Evolutionary conservation across 2,888 invertebrate genomes (phyloP), one percentile per base, ranked within the genome.

Genomic region (Pachymerium ferrugineum): DNA sequence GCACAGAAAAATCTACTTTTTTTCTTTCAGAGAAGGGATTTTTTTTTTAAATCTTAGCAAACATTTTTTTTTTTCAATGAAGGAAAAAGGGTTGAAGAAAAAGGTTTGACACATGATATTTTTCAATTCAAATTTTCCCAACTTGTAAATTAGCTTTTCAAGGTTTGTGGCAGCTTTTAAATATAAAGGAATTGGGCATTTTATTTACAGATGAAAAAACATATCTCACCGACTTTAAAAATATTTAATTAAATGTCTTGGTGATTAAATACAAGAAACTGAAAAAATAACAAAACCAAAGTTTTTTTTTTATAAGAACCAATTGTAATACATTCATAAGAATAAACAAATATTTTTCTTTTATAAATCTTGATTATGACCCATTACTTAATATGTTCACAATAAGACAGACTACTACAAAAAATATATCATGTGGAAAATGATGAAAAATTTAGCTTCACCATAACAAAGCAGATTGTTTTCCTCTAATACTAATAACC

Each of bases 21-120:
- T 4, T n/a, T n/a, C n/a, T n/a, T n/a, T n/a, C n/a, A n/a, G n/a
- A n/a, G n/a, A n/a, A n/a, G n/a, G n/a, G n/a, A 25, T 25, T 62
- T 62, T 62, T 22, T 62, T 62, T 62, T 62, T 62, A 12, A 8
- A 14, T n/a, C n/a, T n/a, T n/a, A n/a, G n/a, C n/a, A 14, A 8
- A 38, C 16, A 16, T 62, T 62, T 54, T 25, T 12, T 14, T 28
- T 62, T 62, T 62, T 28, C 28, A 62, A 62, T 62, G 25, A 62
- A 62, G 62, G 28, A 62, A 62, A 62, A 25, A 12, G 3, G 62
- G 28, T 25, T 28, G 28, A 25, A 54, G 47, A 22, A 62, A 62
- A 62, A 28, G 62, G 62, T 62, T 62, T 62, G 62, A 62, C 62
- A 62, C 62, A 62, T 62, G 62, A 62, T 62, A 22, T 62, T n/a